Evolutionary conservation across 2,888 invertebrate genomes (phyloP).

Genomic region (Polydrusus tereticollis): DNA sequence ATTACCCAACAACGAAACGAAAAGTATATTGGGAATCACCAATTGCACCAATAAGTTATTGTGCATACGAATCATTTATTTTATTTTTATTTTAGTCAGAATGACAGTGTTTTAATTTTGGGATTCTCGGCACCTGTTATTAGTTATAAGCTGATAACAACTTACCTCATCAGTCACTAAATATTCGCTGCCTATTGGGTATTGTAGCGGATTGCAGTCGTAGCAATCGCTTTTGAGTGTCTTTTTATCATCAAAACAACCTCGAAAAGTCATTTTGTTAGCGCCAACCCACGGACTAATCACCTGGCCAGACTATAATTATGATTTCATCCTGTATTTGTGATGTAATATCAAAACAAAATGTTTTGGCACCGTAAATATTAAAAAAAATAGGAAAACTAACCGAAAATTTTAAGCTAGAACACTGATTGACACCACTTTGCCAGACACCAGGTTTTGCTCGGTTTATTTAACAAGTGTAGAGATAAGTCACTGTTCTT

Average conservation of each 20-base stretch:
- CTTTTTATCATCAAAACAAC: constrained; percentile 2
- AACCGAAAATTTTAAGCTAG: neutral
- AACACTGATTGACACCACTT: neutral
- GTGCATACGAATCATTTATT: neutral
- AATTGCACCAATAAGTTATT: neutral
- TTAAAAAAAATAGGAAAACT: neutral
- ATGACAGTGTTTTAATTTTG: no score
- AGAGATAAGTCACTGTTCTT: neutral
- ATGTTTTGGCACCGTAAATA: neutral
- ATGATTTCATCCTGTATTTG: neutral
- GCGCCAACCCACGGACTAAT: neutral
- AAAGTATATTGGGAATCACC: constrained; percentile 10
- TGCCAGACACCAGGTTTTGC: neutral
- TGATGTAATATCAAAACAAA: neutral
- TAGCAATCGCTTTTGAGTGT: neutral
- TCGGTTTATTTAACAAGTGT: neutral
- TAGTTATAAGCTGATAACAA: neutral
- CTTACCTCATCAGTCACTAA: neutral
- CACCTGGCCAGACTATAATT: neutral
- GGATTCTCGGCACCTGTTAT: no score
- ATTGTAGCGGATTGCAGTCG: neutral
- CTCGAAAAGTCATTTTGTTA: constrained; percentile 3
- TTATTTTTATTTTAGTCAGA: neutral
- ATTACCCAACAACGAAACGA: neutral
- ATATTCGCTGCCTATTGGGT: neutral